Conservation (phyloP, 2,113 vertebrate species). For the Neodontobutis hainanensis region DNA sequence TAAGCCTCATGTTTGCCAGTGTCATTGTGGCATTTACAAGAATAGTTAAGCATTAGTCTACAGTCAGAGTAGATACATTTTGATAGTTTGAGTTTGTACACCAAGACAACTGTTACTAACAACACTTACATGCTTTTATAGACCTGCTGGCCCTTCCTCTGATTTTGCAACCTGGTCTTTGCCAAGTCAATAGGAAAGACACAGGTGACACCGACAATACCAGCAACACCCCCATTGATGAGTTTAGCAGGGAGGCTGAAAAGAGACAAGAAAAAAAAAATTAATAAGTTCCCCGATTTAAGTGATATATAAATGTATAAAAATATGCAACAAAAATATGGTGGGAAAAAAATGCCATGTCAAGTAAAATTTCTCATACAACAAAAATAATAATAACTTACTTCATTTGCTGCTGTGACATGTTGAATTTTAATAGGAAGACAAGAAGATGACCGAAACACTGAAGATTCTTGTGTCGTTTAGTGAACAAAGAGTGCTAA, state of each 20-base stretch:
- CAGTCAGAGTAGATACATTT: not conserved
- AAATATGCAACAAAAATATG: not conserved
- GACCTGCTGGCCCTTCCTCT: constrained; percentile 81
- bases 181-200: constrained; percentile 86
- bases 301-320: not conserved
- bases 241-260: constrained; percentile 85
- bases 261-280: not conserved
- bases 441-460: not conserved
- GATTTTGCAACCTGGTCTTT: constrained; percentile 88
- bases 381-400: constrained; percentile 25
- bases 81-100: not conserved
- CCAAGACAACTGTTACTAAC: not conserved
- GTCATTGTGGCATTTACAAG: constrained; percentile 15
- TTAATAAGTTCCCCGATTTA: no score
- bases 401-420: constrained; percentile 84
- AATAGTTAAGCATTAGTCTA: constrained; percentile 13
- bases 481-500: constrained; percentile 26
- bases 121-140: constrained; percentile 85
- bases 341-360: no score
- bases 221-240: constrained; percentile 86
- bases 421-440: constrained; percentile 52
- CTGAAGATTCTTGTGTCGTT: constrained; percentile 12
- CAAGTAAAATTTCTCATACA: not conserved
- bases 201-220: constrained; percentile 85
- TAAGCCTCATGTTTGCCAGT: not conserved